Conservation (phyloP, 1,140 invertebrate species). For the Sminthurides bifidus region DNA sequence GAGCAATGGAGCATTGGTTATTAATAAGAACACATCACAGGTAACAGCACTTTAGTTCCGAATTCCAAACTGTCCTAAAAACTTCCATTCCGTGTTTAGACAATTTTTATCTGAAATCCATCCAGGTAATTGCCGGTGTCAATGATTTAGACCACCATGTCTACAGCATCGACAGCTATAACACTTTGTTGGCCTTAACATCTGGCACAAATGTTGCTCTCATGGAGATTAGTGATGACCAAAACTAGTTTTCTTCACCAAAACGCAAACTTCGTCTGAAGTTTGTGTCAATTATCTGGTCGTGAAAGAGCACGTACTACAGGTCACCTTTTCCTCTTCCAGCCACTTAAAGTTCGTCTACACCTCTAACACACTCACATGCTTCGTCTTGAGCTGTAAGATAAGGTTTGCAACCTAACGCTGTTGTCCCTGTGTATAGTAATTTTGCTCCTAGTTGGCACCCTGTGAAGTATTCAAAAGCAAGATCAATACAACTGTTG, state of each 20-base stretch:
- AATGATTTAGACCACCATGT: neutral
- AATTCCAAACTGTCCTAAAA: neutral
- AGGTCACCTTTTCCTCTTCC: neutral
- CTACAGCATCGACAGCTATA: neutral
- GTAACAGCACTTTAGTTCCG: neutral
- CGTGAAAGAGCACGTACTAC: neutral
- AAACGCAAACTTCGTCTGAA: neutral
- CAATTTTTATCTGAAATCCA: neutral
- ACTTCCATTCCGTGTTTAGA: neutral
- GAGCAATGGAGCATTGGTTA: neutral
- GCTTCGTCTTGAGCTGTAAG: slow-evolving; percentile 64
- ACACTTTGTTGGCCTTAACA: neutral
- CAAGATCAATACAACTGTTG: neutral
- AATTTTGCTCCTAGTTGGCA: slow-evolving; percentile 73
- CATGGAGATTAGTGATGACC: neutral
- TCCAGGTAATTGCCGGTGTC: slow-evolving; percentile 2
- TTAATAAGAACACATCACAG: slow-evolving; percentile 10
- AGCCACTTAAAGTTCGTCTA: slow-evolving; percentile 5
- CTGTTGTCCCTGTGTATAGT: slow-evolving; percentile 64
- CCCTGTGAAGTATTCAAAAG: slow-evolving; percentile 39
- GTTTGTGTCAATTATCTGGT: too few species aligned
- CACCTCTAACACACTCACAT: slow-evolving; percentile 50
- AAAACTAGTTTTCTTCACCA: neutral
- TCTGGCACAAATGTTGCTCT: slow-evolving; percentile 3
- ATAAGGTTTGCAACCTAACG: slow-evolving; percentile 69